Base-by-base conservation (phyloP, 2,888 invertebrate species). In the Parochlus steinenii region DNA sequence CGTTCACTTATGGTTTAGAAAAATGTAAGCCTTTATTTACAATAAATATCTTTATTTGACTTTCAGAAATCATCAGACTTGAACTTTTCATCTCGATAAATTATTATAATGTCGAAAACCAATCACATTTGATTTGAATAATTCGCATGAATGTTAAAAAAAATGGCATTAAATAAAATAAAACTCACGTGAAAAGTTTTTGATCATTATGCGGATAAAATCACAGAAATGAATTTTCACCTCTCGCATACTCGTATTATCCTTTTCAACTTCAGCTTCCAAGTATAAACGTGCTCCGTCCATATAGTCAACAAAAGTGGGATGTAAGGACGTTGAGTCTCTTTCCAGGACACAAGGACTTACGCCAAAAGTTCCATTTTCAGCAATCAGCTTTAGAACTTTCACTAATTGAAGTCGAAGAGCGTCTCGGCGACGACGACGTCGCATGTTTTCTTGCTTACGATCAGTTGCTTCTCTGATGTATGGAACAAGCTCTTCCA, bases 381-480 rank as follows among this genome's bases (percentile, higher is more conserved):
- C 85, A 2, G 93, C 92, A 41, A 93, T 83, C 40, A 89, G 69
- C 50, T 97, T 85, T 45, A 99, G 65, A 45, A 97, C 79, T 48
- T 83, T 75, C 40, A 92, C 85, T 43, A 99, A 65, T 49, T 95
- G 87, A 26, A 97, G 65, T 27, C 98, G 67, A 32, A 98, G 62
- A 8, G 90, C 83, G 56, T 99, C 98, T 36, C 93, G 72, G 24
- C 95, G 69, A 37, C 90, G 65, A 25, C 93, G 66, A 25, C 97
- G 65, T 37, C 95, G 69, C 68, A 95, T 82, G 54, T 95, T 98
- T 55, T 97, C 97, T 58, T 95, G 93, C 53, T 95, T 97, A 31
- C 89, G 72, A 55, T 98, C 97, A 14, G 92, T 83, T 0, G 95
- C 92, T 56, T 99, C 98, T 12, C 93, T 75, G 39, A 99, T 74